phyloP scores from a whole-genome alignment of 1,140 invertebrate species.

The Ceratina australensis region DNA sequence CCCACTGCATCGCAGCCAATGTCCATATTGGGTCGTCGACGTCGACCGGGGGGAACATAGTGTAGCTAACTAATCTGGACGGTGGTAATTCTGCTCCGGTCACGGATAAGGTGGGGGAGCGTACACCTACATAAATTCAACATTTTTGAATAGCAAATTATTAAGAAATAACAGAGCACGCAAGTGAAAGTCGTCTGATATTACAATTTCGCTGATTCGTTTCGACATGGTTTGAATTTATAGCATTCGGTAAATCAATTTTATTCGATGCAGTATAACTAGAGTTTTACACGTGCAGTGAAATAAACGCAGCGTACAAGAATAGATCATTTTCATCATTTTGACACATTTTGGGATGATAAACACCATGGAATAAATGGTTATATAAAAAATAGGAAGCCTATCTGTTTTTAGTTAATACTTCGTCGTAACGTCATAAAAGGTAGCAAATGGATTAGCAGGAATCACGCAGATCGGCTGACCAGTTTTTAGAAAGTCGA shows the following conservation, averaged over 20 bases:
- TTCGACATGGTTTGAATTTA: too few relatives aligned
- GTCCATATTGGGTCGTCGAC: conserved; percentile 85
- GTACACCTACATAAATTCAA: conserved; percentile 80
- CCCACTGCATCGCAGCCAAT: conserved; percentile 91
- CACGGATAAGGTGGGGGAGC: conserved; percentile 81
- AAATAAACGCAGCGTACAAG: too few relatives aligned
- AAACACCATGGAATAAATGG: too few relatives aligned
- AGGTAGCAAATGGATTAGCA: neutral
- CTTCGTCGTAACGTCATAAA: neutral
- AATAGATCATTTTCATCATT: too few relatives aligned
- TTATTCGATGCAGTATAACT: too few relatives aligned
- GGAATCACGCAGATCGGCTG: neutral
- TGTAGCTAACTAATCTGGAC: conserved; percentile 85
- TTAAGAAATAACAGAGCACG: neutral
- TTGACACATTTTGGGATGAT: too few relatives aligned
- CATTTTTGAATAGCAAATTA: neutral
- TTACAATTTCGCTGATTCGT: neutral
- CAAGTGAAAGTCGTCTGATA: neutral
- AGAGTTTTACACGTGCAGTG: too few relatives aligned
- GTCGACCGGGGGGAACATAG: conserved; percentile 84
- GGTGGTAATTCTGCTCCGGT: conserved; percentile 85
- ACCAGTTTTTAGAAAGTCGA: conserved; percentile 2
- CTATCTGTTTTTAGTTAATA: neutral
- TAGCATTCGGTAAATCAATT: neutral
- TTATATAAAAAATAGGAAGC: neutral